phyloP scores from a whole-genome alignment of 2,888 invertebrate species.

The Diarsia dahlii region DNA sequence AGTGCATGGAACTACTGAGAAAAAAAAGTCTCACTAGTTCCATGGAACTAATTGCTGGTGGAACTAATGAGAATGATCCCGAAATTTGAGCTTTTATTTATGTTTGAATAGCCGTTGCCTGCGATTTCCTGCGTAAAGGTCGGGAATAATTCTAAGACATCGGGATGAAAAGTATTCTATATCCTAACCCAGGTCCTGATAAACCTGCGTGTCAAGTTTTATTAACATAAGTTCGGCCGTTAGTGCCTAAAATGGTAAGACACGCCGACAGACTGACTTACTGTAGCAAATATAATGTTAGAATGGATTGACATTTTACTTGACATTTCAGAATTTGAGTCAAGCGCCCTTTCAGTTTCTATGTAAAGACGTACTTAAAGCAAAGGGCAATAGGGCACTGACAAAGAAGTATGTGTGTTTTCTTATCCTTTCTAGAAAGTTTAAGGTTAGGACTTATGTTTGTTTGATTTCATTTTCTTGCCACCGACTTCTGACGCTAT shows the following conservation, averaged over 20 bases:
- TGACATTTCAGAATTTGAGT: not conserved
- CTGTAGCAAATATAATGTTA: not conserved
- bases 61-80: too few species aligned
- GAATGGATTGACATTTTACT: conserved; percentile 12
- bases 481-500: too few species aligned
- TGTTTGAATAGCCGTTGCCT: not conserved
- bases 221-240: not conserved
- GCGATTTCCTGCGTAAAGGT: not conserved
- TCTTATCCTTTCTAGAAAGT: too few species aligned
- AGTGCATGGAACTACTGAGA: too few species aligned
- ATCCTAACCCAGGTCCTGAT: not conserved
- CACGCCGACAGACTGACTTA: not conserved
- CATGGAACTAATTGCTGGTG: too few species aligned
- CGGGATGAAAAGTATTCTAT: not conserved
- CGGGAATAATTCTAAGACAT: not conserved
- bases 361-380: not conserved
- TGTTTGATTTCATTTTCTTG: too few species aligned
- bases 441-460: too few species aligned
- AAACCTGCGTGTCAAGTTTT: not conserved
- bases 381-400: not conserved
- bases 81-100: not conserved
- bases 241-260: not conserved
- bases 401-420: too few species aligned
- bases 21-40: too few species aligned
- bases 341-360: not conserved